Conservation (phyloP, 1,140 invertebrate genomes). For the Atta cephalotes region DNA sequence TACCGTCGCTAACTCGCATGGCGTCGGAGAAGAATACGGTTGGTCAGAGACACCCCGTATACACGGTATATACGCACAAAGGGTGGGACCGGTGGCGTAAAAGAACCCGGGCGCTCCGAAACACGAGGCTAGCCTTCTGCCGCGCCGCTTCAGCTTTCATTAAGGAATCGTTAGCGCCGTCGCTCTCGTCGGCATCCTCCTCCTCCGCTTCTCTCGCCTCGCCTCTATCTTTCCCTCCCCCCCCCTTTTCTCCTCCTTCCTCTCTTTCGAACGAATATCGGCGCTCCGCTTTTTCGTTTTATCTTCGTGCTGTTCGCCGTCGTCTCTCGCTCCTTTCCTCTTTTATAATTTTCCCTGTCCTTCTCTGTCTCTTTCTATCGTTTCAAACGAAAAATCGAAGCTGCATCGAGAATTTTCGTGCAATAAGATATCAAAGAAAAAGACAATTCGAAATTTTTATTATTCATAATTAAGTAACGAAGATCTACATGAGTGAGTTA, state of each 20-base stretch:
- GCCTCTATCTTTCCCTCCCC: constrained; percentile 44
- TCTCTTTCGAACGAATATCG: constrained; percentile 58
- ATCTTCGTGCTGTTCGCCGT: constrained; percentile 48
- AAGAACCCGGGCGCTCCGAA: constrained; percentile 74
- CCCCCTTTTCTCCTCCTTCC: constrained; percentile 31
- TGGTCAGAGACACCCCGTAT: constrained; percentile 68
- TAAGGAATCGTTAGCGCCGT: constrained; percentile 82
- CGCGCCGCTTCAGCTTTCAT: constrained; percentile 78
- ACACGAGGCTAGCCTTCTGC: constrained; percentile 72
- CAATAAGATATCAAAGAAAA: neutral
- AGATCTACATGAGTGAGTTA: too few species aligned
- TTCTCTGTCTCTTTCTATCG: constrained; percentile 5
- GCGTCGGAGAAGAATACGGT: constrained; percentile 32
- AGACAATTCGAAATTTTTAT: constrained; percentile 7
- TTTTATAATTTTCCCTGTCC: constrained; percentile 61
- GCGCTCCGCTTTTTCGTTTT: constrained; percentile 71
- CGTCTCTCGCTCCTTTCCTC: constrained; percentile 51
- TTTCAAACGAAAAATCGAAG: constrained; percentile 54
- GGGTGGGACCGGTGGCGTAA: constrained; percentile 68
- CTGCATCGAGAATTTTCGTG: constrained; percentile 14
- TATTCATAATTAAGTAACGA: too few species aligned
- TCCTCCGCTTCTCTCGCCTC: constrained; percentile 40
- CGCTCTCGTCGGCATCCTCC: constrained; percentile 77
- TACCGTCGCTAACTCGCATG: constrained; percentile 1
- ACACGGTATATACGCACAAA: constrained; percentile 58